Conservation (phyloP, 2,888 invertebrate genomes). For the Athalia circularis region DNA sequence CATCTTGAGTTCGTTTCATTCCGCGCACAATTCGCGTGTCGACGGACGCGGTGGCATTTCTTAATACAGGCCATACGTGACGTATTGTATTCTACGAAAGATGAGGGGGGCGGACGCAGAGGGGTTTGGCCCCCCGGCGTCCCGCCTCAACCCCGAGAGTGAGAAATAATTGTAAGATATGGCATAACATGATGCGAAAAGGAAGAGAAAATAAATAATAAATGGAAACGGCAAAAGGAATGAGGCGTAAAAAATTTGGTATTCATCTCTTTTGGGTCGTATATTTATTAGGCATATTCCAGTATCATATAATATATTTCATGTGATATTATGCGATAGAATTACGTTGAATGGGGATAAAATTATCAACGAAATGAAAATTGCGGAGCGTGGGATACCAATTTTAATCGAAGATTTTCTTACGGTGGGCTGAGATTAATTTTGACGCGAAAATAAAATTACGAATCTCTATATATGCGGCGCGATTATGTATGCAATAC, state of each 20-base stretch:
- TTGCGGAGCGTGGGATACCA: too few relatives aligned
- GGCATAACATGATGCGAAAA: neutral
- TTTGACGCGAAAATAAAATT: slow-evolving; percentile 13
- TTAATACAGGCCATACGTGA: slow-evolving; percentile 67
- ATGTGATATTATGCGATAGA: neutral
- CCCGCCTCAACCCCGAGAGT: neutral
- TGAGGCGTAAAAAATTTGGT: neutral
- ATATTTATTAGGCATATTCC: neutral
- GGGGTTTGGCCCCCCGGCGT: neutral
- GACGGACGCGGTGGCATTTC: slow-evolving; percentile 63
- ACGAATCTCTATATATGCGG: neutral
- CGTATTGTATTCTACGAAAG: slow-evolving; percentile 56
- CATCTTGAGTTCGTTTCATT: slow-evolving; percentile 54
- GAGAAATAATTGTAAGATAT: slow-evolving; percentile 27
- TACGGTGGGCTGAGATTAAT: neutral
- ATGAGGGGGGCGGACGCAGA: neutral
- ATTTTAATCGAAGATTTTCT: too few relatives aligned
- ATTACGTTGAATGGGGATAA: too few relatives aligned
- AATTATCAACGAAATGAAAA: too few relatives aligned
- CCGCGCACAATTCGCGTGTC: slow-evolving; percentile 63
- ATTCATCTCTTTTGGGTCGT: neutral
- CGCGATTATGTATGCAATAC: neutral
- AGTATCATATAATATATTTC: neutral
- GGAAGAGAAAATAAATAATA: neutral
- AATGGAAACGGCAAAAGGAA: too few relatives aligned